Percentiles rank a stretch among this genome's conserved stretches.
Evolutionary conservation across 2,113 vertebrate genomes (phyloP).

Genomic region (Lophius piscatorius): DNA sequence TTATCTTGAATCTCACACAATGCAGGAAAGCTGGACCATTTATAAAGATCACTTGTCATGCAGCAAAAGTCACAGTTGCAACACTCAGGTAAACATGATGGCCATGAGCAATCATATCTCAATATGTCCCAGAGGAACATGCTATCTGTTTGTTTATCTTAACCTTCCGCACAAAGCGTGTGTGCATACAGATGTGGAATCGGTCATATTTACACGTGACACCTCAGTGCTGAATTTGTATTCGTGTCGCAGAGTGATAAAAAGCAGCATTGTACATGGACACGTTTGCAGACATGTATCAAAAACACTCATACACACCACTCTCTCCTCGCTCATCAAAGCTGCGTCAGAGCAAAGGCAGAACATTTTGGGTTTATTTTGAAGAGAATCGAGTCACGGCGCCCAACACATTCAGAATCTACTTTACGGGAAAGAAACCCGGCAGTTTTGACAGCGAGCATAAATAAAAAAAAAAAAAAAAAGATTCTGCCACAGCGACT

Average conservation of each 20-base stretch:
- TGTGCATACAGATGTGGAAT: background rate
- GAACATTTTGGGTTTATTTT: too few relatives aligned
- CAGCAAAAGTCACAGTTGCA: background rate
- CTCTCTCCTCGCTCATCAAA: too few relatives aligned
- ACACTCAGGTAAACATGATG: background rate
- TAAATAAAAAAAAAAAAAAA: too few relatives aligned
- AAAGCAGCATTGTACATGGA: background rate
- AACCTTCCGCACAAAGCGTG: background rate
- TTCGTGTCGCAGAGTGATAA: constrained; percentile 1
- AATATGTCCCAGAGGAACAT: too few relatives aligned
- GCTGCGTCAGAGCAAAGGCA: too few relatives aligned
- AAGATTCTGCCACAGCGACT: too few relatives aligned
- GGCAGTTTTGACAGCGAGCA: too few relatives aligned
- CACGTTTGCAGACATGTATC: background rate
- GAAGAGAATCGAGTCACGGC: too few relatives aligned
- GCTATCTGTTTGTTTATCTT: too few relatives aligned
- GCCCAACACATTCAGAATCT: too few relatives aligned
- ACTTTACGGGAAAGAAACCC: too few relatives aligned
- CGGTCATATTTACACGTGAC: constrained; percentile 5
- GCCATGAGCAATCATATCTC: too few relatives aligned
- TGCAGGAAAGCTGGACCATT: background rate
- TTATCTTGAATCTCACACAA: background rate
- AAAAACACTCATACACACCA: background rate
- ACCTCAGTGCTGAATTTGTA: background rate
- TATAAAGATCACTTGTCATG: background rate